Conservation (phyloP, 2,888 invertebrate genomes). For the Lomographa bimaculata region DNA sequence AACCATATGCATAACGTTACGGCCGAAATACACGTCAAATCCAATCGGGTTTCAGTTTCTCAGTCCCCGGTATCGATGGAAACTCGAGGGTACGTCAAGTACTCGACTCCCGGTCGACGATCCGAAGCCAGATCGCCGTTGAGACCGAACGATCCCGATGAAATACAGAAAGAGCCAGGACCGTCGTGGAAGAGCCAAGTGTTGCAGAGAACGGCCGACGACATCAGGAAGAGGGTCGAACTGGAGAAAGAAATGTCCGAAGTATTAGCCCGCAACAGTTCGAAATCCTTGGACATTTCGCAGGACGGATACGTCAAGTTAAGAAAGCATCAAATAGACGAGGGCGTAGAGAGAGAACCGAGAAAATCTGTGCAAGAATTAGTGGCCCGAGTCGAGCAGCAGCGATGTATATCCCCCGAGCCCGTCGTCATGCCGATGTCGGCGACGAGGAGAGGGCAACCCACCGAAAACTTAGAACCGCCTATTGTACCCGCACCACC, state of each 20-base stretch:
- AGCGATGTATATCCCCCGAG: conserved; percentile 67
- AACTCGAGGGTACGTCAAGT: conserved; percentile 56
- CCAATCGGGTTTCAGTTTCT: conserved; percentile 65
- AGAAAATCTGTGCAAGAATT: conserved; percentile 85
- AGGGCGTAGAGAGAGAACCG: conserved; percentile 55
- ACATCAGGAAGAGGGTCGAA: conserved; percentile 66
- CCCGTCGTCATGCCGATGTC: conserved; percentile 42
- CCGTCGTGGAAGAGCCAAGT: conserved; percentile 76
- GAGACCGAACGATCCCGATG: conserved; percentile 56
- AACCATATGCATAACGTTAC: conserved; percentile 64
- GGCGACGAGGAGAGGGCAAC: conserved; percentile 45
- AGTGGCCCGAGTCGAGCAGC: conserved; percentile 85
- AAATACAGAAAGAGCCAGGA: conserved; percentile 44
- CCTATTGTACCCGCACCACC: conserved; percentile 39
- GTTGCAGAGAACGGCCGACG: conserved; percentile 73
- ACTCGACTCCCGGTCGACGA: conserved; percentile 61
- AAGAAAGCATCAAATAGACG: conserved; percentile 63
- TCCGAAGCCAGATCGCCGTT: conserved; percentile 62
- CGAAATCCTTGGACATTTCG: conserved; percentile 71
- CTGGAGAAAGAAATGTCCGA: conserved; percentile 71
- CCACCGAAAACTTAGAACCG: conserved; percentile 55
- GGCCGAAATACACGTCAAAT: conserved; percentile 75
- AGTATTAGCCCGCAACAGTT: conserved; percentile 51
- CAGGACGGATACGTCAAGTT: conserved; percentile 79
- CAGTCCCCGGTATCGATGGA: conserved; percentile 70